Base-by-base conservation (phyloP, 2,113 vertebrate genomes). In the Penelope pileata region DNA sequence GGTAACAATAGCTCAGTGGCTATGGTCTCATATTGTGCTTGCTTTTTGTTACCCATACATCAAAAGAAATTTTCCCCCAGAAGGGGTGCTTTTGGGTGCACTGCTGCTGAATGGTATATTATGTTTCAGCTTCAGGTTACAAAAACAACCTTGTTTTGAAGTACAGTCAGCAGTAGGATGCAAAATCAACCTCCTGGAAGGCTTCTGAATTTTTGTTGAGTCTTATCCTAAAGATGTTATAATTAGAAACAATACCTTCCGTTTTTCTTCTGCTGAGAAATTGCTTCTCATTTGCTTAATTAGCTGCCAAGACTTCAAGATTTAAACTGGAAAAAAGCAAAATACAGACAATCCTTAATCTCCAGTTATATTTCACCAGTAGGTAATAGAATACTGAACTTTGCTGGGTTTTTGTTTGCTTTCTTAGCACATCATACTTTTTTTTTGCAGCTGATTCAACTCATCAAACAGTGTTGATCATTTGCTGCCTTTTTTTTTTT, bases 91-190 rank as follows among this genome's bases (percentile, higher is more conserved):
- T 94, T 95, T 83, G 83, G 91, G 92, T 96, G 72, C 40, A 36
- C 32, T 86, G 42, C 83, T 91, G 82, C 90, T 94, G 67, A 93
- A 82, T 92, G 88, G 79, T 63, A 10, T 93, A 48, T 95, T 95
- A 80, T 81, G 82, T 94, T 94, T 90, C 87, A 91, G 83, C 86
- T 95, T 96, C 70, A 62, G 40, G 68, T 96, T 96, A 80, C 90
- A 96, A 95, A 97, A 97, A 67, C 91, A 95, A 64, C 67, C 83
- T n/a, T 58, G 90, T 78, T 94, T 95, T 93, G 85, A 95, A 92
- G 60, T 94, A 73, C 84, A 92, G 85, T 79, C 77, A 96, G 80
- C 87, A 62, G 68, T 12, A 30, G 66, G 91, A 77, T 78, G 68
- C 95, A 92, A 60, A 79, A 94, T 89, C 43, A 79, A 29, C 90